Evolutionary conservation across 2,888 invertebrate genomes (phyloP).

Genomic region (Apomyelois bistriatella): DNA sequence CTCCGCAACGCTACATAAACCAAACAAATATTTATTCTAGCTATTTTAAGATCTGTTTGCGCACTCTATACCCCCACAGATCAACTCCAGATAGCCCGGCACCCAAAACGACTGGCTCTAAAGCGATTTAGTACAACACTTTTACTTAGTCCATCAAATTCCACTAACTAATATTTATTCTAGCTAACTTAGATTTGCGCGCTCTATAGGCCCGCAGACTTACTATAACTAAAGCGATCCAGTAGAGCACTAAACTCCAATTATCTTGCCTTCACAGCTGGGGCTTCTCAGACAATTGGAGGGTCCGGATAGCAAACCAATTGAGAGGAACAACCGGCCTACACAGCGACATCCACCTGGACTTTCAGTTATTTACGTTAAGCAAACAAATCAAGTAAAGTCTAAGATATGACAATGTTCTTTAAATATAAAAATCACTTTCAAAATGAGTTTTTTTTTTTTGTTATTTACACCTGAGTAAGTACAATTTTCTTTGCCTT

Average conservation of each 20-base stretch:
- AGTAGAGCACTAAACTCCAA: slow-evolving; percentile 1
- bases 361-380: slow-evolving; percentile 70
- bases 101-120: too few species aligned
- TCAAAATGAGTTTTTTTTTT: background rate
- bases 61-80: too few species aligned
- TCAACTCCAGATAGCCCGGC: too few species aligned
- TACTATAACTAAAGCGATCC: background rate
- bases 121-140: too few species aligned
- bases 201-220: background rate
- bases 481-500: too few species aligned
- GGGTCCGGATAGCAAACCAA: slow-evolving; percentile 58
- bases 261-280: slow-evolving; percentile 41
- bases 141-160: too few species aligned
- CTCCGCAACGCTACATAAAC: too few species aligned
- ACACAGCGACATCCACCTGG: slow-evolving; percentile 72
- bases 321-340: slow-evolving; percentile 71
- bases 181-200: too few species aligned
- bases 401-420: slow-evolving; percentile 53
- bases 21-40: too few species aligned
- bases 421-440: background rate
- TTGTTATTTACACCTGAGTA: background rate
- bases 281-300: slow-evolving; percentile 62
- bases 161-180: too few species aligned
- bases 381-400: slow-evolving; percentile 48
- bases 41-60: too few species aligned